Conservation (phyloP, 1,140 invertebrate species). For the Ips nitidus region DNA sequence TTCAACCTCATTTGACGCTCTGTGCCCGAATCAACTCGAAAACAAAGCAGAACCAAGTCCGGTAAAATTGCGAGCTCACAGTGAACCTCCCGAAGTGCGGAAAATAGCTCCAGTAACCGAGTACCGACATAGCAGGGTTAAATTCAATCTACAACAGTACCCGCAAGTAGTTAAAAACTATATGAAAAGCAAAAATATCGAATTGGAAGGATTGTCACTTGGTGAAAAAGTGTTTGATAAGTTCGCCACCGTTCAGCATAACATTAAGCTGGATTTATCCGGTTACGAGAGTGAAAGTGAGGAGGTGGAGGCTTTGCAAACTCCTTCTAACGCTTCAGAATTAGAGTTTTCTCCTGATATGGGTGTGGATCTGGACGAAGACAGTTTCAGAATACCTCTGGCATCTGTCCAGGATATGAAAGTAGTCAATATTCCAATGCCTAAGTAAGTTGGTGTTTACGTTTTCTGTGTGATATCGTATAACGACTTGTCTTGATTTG, state of each 20-base stretch:
- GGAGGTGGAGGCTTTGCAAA: slow-evolving; percentile 56
- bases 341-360: slow-evolving; percentile 65
- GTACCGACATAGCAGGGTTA: slow-evolving; percentile 67
- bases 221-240: slow-evolving; percentile 54
- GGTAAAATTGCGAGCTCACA: slow-evolving; percentile 41
- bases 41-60: slow-evolving; percentile 14
- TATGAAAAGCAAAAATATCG: slow-evolving; percentile 70
- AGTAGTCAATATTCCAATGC: slow-evolving; percentile 64
- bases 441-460: slow-evolving; percentile 52
- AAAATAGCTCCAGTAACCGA: slow-evolving; percentile 45
- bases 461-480: no score
- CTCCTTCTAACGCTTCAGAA: slow-evolving; percentile 68
- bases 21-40: slow-evolving; percentile 18
- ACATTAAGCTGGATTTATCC: slow-evolving; percentile 39
- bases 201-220: slow-evolving; percentile 64
- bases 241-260: slow-evolving; percentile 37
- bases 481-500: no score
- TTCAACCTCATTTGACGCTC: slow-evolving; percentile 41
- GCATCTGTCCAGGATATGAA: slow-evolving; percentile 43
- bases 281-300: slow-evolving; percentile 42
- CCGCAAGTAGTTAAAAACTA: slow-evolving; percentile 69
- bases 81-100: slow-evolving; percentile 44
- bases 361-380: slow-evolving; percentile 45
- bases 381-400: background rate
- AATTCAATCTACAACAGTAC: slow-evolving; percentile 70